Evolutionary conservation across 2,888 invertebrate genomes (phyloP), one percentile per base, ranked within the genome.

Genomic region (Cryptops parisi): DNA sequence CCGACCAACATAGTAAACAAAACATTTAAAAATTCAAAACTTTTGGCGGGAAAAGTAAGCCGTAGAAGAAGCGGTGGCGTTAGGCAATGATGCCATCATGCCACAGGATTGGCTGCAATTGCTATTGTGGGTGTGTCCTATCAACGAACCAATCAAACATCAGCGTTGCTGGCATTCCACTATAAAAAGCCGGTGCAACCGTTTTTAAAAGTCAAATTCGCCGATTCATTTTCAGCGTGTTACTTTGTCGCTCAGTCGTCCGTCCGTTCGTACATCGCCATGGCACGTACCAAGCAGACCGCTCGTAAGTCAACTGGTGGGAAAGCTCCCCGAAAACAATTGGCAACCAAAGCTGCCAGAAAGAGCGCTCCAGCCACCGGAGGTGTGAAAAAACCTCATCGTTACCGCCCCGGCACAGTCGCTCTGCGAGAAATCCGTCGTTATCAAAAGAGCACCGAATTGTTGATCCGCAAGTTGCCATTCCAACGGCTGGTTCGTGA

Each of bases 251-350:
- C 9, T 17, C 17, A 43, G 17, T 17, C 17, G 12, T 43, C 17
- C 6, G 9, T 15, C 9, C 43, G 6, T 15, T 17, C 12, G 19
- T 15, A 12, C 6, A 15, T 6, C 12, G 43, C 43, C 17, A 93
- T 93, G 93, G 93, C 91, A 61, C 90, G 93, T 84, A 93, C 93
- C 26, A 93, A 93, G 81, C 93, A 1, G n/a, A n/a, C n/a, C n/a
- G n/a, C n/a, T n/a, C n/a, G n/a, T n/a, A n/a, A n/a, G n/a, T n/a
- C n/a, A n/a, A 93, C 93, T 54, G 93, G 91, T 81, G 91, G 93
- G 65, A 93, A 93, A 76, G 91, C 91, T 63, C 91, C 93, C 55
- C 83, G 93, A 64, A 93, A 93, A 74, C 91, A 91, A 70, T 65
- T 82, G 56, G 91, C 91, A 46, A 91, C 91, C 50, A 93, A 93